Evolutionary conservation across 2,888 invertebrate species (phyloP), one percentile per base, ranked within the genome.

Genomic region (Meteorus colon): DNA sequence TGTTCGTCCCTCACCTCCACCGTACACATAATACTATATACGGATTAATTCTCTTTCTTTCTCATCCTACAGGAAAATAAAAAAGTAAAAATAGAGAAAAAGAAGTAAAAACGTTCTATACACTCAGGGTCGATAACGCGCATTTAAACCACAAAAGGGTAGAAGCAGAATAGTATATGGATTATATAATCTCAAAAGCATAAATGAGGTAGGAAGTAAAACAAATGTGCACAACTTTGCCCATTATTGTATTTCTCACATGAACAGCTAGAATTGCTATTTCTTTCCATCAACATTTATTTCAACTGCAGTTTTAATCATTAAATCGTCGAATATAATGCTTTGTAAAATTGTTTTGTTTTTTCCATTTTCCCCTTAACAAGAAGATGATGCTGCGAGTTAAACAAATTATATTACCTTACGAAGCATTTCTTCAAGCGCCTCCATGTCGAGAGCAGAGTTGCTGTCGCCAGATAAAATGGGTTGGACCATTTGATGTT

Each of bases 351-450:
- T 41, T 34, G 8, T 41, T 12, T 41, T 12, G 8, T 41, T 34
- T 4, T 41, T 12, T 41, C 1, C 41, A 12, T 41, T 41, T 1
- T 6, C 8, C 41, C 8, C 8, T 41, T 12, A 41, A 41, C 41
- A 41, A 41, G 8, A 12, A 41, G 41, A 41, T 41, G 41, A 41
- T 41, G 41, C 41, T 29, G 27, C 27, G 16, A 63, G 29, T 34
- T 34, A 63, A 69, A 55, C 19, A n/a, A 66, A 41, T 31, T 68
- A 73, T 68, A 75, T 92, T 91, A 94, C 94, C 94, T 95, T 95
- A 88, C 94, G 92, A 88, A 95, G 92, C 93, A 95, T 94, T 90
- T 95, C 94, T 90, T 95, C 94, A 84, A 95, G 91, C 84, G 94
- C 94, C 87, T 94, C 94, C 92, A 94, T 94, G 90, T 94, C 94